Conservation (phyloP, 2,113 vertebrate genomes). For the Siniperca chuatsi region DNA sequence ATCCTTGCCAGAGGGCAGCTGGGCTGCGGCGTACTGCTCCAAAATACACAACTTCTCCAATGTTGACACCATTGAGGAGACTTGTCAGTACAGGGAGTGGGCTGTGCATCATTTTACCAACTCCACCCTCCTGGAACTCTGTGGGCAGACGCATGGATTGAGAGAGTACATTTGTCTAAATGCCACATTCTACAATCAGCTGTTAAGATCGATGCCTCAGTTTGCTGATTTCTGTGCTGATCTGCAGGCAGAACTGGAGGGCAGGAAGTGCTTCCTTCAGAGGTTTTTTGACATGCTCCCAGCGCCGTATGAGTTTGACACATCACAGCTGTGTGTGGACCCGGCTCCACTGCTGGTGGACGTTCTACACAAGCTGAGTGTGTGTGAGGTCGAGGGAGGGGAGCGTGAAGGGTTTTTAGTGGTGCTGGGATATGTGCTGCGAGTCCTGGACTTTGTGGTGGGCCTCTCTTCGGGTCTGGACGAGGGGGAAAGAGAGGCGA, state of each 20-base stretch:
- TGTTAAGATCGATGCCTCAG: slow-evolving; percentile 76
- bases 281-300: slow-evolving; percentile 88
- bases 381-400: slow-evolving; percentile 83
- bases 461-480: slow-evolving; percentile 84
- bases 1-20: slow-evolving; percentile 77
- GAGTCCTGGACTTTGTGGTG: slow-evolving; percentile 87
- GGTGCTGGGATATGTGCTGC: slow-evolving; percentile 86
- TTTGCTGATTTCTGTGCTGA: slow-evolving; percentile 80
- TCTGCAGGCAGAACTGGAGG: slow-evolving; percentile 64
- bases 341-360: slow-evolving; percentile 84
- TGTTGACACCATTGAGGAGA: slow-evolving; percentile 46
- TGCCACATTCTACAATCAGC: slow-evolving; percentile 78
- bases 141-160: slow-evolving; percentile 75
- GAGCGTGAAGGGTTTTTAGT: slow-evolving; percentile 82
- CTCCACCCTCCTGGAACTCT: slow-evolving; percentile 77
- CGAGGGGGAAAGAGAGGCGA: slow-evolving; percentile 85
- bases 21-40: slow-evolving; percentile 86
- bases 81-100: slow-evolving; percentile 82
- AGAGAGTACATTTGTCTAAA: slow-evolving; percentile 87
- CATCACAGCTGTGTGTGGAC: slow-evolving; percentile 86
- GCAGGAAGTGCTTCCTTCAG: slow-evolving; percentile 87
- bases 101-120: slow-evolving; percentile 69
- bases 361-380: slow-evolving; percentile 83
- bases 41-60: slow-evolving; percentile 69
- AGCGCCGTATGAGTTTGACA: slow-evolving; percentile 83